Base-by-base conservation (phyloP, 2,113 vertebrate species). In the Crotalus viridis region DNA sequence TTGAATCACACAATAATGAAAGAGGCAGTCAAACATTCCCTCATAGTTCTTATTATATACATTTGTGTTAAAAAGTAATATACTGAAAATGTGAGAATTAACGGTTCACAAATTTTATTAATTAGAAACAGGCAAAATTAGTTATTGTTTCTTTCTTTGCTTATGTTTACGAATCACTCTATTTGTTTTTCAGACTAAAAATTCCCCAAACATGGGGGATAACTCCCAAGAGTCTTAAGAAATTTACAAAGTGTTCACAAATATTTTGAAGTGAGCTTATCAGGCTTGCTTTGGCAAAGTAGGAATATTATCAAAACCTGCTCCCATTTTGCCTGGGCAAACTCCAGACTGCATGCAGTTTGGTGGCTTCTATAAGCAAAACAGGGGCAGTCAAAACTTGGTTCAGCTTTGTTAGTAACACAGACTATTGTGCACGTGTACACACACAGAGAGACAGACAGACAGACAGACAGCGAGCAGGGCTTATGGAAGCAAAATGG, bases 51-150 rank as follows among this genome's bases (percentile, higher is more conserved):
- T 56, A 92, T 54, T 43, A 54, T 90, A 85, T n/a, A 95, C 92
- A 85, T 91, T 85, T 93, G 54, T 56, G 48, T 92, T 95, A 95
- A 94, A 93, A 95, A 94, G 94, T 95, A 95, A 95, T 94, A 94
- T 91, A 96, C 91, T 89, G 91, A 89, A 92, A 95, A 89, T 95
- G 59, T 91, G 90, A 95, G 87, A 90, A 93, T 88, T 96, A 94
- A 56, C 81, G 91, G 92, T 94, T 28, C 89, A 61, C 90, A 93
- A 51, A 95, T 94, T 94, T 96, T 96, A 51, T 95, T 95, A 92
- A 95, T 95, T 57, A 95, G 94, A 97, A 96, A 95, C 91, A 28
- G 28, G 51, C 1, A n/a, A 93, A 93, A 94, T 95, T 69, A 95
- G 55, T 91, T 90, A 91, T 95, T 87, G 94, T 95, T 92, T 93